Percentiles rank a stretch among this genome's conserved stretches.
These are phyloP conservation scores for Andrena chrysosceles DNA, from an alignment of 2,888 invertebrate species.

Conservation along the genomic window DNA sequence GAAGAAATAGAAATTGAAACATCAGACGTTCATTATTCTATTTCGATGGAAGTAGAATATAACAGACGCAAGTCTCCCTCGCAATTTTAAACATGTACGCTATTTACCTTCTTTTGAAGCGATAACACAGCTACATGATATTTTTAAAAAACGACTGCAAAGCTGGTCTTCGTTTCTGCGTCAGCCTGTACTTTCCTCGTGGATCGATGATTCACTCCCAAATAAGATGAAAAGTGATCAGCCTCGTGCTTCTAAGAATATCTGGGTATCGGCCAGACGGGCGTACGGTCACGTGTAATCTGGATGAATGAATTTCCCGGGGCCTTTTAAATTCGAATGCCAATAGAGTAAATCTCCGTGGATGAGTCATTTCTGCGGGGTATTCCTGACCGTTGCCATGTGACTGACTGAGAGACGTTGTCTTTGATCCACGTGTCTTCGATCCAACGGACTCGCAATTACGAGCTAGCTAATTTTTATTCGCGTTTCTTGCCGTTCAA, in stretches of 20 bases:
- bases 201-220: background rate
- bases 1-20: background rate
- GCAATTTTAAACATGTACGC: background rate
- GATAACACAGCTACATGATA: background rate
- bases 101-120: background rate
- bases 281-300: conserved; percentile 1
- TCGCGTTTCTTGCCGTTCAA: background rate
- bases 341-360: conserved; percentile 2
- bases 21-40: background rate
- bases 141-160: background rate
- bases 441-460: conserved; percentile 1
- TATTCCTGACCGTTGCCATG: conserved; percentile 11
- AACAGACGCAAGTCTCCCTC: background rate
- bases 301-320: conserved; percentile 14
- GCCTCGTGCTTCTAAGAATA: background rate
- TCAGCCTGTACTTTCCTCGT: background rate
- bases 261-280: background rate
- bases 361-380: conserved; percentile 1
- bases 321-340: background rate
- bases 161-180: background rate
- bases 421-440: conserved; percentile 10
- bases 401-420: background rate
- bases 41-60: background rate
- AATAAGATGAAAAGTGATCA: conserved; percentile 1
- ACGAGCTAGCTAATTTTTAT: background rate